A percentile compares a stretch with the other conserved stretches of the same genome.
Conservation (phyloP, 1,140 invertebrate species). For the honey bee (Apis mellifera) region Amel_HAv3.1 CM009942.2:11430001-11430500, state of each 20-base stretch:
- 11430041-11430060: constrained; percentile 29
- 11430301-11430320: not conserved
- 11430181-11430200: constrained; percentile 63
- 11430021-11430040: not conserved
- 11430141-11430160: constrained; percentile 37
- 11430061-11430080: constrained; percentile 26
- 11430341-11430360: not conserved
- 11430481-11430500: no score
- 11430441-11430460: no score
- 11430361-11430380: constrained; percentile 45
- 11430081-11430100: constrained; percentile 33
- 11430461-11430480: no score
- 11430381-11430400: not conserved
- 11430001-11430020: constrained; percentile 30
- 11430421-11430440: no score
- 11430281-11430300: constrained; percentile 2
- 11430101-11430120: not conserved
- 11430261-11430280: constrained; percentile 62
- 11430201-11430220: constrained; percentile 57
- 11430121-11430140: constrained; percentile 25
- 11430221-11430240: constrained; percentile 1
- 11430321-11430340: constrained; percentile 22
- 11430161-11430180: constrained; percentile 55
- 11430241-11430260: constrained; percentile 33
- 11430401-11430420: no score